Evolutionary conservation across 2,797 vertebrate genomes (phyloP).

Genomic region (Delichon dasypus): DNA sequence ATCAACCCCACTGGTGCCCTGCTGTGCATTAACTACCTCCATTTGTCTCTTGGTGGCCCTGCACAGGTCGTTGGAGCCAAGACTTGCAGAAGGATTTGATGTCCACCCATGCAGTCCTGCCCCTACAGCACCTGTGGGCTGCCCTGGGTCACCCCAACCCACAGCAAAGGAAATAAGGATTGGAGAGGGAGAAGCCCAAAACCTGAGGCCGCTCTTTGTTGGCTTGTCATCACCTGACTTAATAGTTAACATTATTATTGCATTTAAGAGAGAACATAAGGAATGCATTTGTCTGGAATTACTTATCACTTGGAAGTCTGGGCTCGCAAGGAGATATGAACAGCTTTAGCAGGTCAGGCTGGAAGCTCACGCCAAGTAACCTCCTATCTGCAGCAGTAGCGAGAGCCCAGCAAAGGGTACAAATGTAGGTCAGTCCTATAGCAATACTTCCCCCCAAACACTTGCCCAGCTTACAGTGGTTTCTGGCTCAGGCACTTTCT

Average conservation of each 20-base stretch:
- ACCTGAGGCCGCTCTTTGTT: not conserved
- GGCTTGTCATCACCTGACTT: constrained; percentile 58
- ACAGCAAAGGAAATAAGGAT: not conserved
- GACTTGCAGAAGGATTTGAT: not conserved
- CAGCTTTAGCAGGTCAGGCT: constrained; percentile 36
- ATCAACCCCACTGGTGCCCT: not conserved
- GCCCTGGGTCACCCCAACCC: not conserved
- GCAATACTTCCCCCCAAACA: not conserved
- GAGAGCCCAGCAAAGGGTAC: not conserved
- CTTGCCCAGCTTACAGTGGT: constrained; percentile 5
- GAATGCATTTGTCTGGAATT: constrained; percentile 59
- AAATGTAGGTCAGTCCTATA: constrained; percentile 5
- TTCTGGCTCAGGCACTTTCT: constrained; percentile 33
- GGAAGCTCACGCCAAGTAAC: not conserved
- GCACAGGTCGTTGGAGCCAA: not conserved
- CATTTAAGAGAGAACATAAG: constrained; percentile 51
- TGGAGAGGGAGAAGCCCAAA: not conserved
- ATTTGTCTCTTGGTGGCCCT: not conserved
- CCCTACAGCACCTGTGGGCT: not conserved
- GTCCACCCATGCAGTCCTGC: accelerated
- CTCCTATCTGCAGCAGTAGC: not conserved
- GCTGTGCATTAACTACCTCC: not conserved
- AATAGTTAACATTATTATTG: constrained; percentile 34
- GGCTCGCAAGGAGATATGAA: constrained; percentile 7
- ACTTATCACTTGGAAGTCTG: constrained; percentile 42